Base-by-base conservation (phyloP, 2,888 invertebrate genomes). In the Hemistola chrysoprasaria region DNA sequence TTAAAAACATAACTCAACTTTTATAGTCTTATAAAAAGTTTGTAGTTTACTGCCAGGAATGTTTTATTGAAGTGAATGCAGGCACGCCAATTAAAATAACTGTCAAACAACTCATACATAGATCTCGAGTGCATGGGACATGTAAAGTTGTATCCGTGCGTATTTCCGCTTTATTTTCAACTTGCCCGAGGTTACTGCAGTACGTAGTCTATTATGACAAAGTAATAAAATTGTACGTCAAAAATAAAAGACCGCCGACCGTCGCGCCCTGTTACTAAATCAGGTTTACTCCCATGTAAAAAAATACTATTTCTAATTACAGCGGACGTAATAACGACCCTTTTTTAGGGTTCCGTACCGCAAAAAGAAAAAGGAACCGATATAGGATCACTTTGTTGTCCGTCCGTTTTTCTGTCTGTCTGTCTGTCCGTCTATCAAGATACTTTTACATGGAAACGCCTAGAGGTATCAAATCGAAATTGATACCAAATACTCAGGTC, bases 41-140 rank as follows among this genome's bases (percentile, higher is more conserved):
- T 11, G 11, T 23, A 33, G 36, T 40, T 35, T 3, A 16, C 16
- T 34, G 23, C 31, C 32, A 47, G 41, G 22, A 45, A 40, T 50
- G 43, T 43, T n/a, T 50, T 41, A 45, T 51, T 43, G 33, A 40
- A 50, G 37, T 42, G 33, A 46, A 37, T 29, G 33, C 22, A 26
- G 21, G 22, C 16, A 38, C 36, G 45, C 46, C 46, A 50, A 55
- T 52, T 55, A 52, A 50, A 47, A 48, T 39, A 41, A 40, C 47
- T 50, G 46, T 47, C 49, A 48, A 48, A 52, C 47, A 50, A 54
- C 47, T 49, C 30, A 34, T 50, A 38, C 22, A 41, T 40, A 46
- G 39, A 45, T 50, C 40, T 31, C 25, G 34, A 47, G 35, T 45
- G 34, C 45, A 32, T 45, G 33, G 42, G 47, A 50, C 45, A 39